Base-by-base conservation (phyloP, 2,888 invertebrate species). In the Drosophila subquinaria region DNA sequence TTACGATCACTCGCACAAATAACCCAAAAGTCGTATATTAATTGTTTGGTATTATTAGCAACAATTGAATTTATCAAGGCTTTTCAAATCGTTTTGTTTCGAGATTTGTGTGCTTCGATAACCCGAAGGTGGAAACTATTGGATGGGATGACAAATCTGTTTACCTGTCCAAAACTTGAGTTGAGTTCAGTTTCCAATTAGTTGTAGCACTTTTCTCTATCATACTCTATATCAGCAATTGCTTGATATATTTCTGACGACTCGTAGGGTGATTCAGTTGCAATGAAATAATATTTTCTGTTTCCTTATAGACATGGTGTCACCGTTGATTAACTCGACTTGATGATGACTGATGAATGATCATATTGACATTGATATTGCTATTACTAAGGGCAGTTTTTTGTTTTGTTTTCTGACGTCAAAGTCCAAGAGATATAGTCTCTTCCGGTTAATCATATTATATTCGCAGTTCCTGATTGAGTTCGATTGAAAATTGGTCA, bases 291-390 rank as follows among this genome's bases (percentile, higher is more conserved):
- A 70, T 70, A 76, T 57, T 59, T 55, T 35, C 15, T 3, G 50
- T 67, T 84, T 86, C 65, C 76, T 86, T 80, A 84, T 84, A 84
- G 84, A 84, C 84, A 84, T 86, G 76, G 66, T 88, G 84, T 84
- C 86, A 84, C 86, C 86, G 30, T 53, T 73, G 73, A 73, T 73
- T 73, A 73, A 52, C 73, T 48, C 51, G 38, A 30, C 51, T 43
- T 10, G 55, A 27, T 43, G 43, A 53, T 42, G 59, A 67, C 30
- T 53, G 72, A 64, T 62, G 73, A 73, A 69, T 76, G 67, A 38
- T 52, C 5, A 27, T 5, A 59, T 48, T 61, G 75, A 74, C 65
- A 74, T 15, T 17, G 27, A 74, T 69, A 74, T 20, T 10, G 17
- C 27, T 56, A 56, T 76, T 73, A 69, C 69, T 78, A 78, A 76